These are phyloP conservation scores for Diploscapter pachys DNA, from an alignment of 1,140 invertebrate species.

Conservation along the genomic window DNA sequence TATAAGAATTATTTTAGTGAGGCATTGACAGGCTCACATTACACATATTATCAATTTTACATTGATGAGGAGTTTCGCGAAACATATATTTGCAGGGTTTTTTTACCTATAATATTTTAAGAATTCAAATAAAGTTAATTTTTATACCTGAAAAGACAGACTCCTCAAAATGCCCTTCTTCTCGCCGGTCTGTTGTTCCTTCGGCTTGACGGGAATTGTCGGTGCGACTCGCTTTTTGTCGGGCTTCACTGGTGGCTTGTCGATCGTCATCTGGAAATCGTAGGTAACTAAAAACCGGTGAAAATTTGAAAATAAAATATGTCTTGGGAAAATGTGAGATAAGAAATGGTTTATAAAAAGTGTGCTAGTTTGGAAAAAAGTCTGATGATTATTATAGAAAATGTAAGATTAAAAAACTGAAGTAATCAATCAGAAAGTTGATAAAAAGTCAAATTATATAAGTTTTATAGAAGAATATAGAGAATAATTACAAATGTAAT, in stretches of 20 bases:
- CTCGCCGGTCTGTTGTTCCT: conserved; percentile 8
- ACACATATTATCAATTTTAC: conserved; percentile 1
- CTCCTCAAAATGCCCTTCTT: conserved; percentile 41
- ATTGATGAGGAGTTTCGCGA: too few species aligned
- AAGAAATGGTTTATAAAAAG: neutral
- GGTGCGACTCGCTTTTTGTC: conserved; percentile 3
- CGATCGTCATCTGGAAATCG: too few species aligned
- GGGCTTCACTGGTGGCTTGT: neutral
- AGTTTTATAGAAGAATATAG: too few species aligned
- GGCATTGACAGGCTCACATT: neutral
- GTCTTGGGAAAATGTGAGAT: neutral
- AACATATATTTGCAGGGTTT: neutral
- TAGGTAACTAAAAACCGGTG: conserved; percentile 1
- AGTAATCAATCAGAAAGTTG: too few species aligned
- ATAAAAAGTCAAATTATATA: too few species aligned
- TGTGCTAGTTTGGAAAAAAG: neutral
- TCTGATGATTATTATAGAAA: too few species aligned
- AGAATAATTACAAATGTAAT: too few species aligned
- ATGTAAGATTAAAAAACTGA: too few species aligned
- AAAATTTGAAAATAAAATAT: neutral
- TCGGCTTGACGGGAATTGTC: neutral
- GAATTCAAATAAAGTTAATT: neutral
- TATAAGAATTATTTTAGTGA: too few species aligned
- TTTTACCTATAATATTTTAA: neutral
- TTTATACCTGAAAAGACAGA: conserved; percentile 35